phyloP scores from a whole-genome alignment of 2,113 vertebrate species.

The Megatriorchis doriae region DNA sequence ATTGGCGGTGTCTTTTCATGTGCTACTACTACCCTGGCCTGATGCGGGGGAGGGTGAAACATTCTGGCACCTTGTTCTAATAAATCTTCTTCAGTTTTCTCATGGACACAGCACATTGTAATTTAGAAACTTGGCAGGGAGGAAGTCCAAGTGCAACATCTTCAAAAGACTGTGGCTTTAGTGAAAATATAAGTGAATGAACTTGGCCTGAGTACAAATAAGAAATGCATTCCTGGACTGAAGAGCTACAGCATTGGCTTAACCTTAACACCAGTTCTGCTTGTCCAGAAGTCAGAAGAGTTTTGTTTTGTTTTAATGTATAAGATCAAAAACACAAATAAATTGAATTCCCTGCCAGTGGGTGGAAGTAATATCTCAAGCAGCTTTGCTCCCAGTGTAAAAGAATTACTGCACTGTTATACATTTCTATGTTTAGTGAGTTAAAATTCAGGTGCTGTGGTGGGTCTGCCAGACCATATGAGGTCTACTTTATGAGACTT shows the following conservation, averaged over 20 bases:
- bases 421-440: neutral
- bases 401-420: neutral
- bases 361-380: neutral
- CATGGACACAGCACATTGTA: neutral
- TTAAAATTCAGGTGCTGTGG: neutral
- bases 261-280: slow-evolving; percentile 29
- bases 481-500: neutral
- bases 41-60: neutral
- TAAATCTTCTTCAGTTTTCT: slow-evolving; percentile 37
- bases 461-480: neutral
- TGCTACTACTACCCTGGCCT: neutral
- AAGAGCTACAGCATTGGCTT: slow-evolving; percentile 1
- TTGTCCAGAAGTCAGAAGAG: neutral
- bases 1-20: neutral
- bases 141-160: slow-evolving; percentile 40
- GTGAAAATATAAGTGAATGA: slow-evolving; percentile 30
- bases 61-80: slow-evolving; percentile 54
- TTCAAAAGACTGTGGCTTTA: slow-evolving; percentile 47
- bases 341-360: neutral
- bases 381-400: neutral
- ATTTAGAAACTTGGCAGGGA: slow-evolving; percentile 48
- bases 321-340: slow-evolving; percentile 27
- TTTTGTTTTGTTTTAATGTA: slow-evolving; percentile 2
- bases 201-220: slow-evolving; percentile 9
- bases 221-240: neutral